These are phyloP conservation scores for Belgica antarctica DNA, from an alignment of 2,888 invertebrate genomes.

Conservation along the genomic window DNA sequence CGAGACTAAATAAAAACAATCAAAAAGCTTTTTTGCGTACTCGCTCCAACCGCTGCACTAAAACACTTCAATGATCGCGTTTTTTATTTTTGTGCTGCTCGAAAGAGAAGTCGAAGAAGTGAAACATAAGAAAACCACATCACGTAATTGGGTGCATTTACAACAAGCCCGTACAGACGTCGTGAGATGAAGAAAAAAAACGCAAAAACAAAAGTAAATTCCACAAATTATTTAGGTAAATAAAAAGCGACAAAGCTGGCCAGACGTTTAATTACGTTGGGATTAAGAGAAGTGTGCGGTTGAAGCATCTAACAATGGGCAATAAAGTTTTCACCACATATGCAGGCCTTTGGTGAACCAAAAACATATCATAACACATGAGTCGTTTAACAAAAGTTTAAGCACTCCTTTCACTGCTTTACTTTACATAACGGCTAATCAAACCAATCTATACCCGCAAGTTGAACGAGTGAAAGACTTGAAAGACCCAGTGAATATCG, in stretches of 20 bases:
- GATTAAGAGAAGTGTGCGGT: neutral
- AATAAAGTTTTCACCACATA: neutral
- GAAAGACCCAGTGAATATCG: neutral
- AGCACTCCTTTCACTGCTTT: conserved; percentile 23
- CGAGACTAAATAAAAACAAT: conserved; percentile 34
- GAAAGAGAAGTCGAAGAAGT: neutral
- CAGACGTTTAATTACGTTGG: neutral
- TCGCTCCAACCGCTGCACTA: neutral
- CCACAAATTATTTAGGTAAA: neutral
- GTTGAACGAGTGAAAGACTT: neutral
- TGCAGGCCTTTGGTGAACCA: neutral
- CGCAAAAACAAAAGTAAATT: neutral
- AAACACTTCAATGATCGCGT: conserved; percentile 22
- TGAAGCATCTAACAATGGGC: neutral
- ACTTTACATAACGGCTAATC: neutral
- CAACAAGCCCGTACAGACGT: no score
- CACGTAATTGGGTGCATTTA: conserved; percentile 4
- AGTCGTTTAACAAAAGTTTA: neutral
- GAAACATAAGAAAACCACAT: conserved; percentile 9
- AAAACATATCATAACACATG: neutral
- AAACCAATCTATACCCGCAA: no score
- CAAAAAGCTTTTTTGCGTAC: conserved; percentile 30
- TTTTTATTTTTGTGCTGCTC: neutral
- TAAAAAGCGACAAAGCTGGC: no score
- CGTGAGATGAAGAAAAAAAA: neutral